Evolutionary conservation across 2,888 invertebrate genomes (phyloP).

Genomic region (Cantharis lateralis): DNA sequence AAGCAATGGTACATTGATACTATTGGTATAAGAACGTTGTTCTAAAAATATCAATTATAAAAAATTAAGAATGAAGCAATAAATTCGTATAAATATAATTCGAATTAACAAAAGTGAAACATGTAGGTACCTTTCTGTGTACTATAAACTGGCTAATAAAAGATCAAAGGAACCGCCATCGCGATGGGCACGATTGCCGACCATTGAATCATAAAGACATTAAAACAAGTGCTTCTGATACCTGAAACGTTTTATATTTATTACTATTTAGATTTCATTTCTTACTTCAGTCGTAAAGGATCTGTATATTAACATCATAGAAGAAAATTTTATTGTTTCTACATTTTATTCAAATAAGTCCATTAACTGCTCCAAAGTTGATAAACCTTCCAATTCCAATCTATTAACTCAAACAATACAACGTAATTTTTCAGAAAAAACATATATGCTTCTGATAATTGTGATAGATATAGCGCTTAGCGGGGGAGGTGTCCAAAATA

Average conservation of each 20-base stretch:
- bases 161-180: conserved; percentile 36
- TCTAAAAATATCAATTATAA: neutral
- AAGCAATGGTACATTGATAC: neutral
- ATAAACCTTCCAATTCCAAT: neutral
- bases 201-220: conserved; percentile 50
- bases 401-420: neutral
- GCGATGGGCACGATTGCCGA: conserved; percentile 24
- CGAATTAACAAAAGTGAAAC: conserved; percentile 29
- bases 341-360: conserved; percentile 18
- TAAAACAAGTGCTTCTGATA: conserved; percentile 54
- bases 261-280: conserved; percentile 39
- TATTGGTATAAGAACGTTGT: neutral
- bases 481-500: neutral
- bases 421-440: neutral
- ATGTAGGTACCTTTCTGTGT: conserved; percentile 28
- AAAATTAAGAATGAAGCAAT: neutral
- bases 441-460: neutral
- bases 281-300: conserved; percentile 26
- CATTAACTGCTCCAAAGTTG: neutral
- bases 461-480: too few species aligned
- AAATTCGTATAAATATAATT: conserved; percentile 7
- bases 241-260: conserved; percentile 39
- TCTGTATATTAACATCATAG: neutral
- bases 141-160: conserved; percentile 35
- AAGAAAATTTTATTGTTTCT: neutral